A percentile compares a stretch with the other conserved stretches of the same genome.
Evolutionary conservation across 2,888 invertebrate genomes (phyloP).

Genomic region (Homarus gammarus): DNA sequence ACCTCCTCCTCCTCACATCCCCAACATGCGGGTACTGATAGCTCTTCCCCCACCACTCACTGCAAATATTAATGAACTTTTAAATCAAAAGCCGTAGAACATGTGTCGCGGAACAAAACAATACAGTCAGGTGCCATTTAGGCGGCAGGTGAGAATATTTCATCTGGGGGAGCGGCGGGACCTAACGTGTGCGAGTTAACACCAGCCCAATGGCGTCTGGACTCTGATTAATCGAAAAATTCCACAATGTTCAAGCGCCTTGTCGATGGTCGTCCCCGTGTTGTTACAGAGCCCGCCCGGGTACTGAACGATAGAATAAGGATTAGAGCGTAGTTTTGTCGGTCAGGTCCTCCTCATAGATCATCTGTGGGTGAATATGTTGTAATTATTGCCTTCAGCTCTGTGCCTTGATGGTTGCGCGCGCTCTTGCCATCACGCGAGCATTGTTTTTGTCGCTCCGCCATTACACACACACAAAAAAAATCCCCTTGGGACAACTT

Average conservation of each 20-base stretch:
- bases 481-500: not conserved
- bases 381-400: constrained; percentile 57
- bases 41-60: constrained; percentile 25
- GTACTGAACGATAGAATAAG: constrained; percentile 43
- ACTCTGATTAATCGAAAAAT: constrained; percentile 44
- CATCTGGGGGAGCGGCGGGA: constrained; percentile 20
- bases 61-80: constrained; percentile 45
- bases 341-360: constrained; percentile 43
- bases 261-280: constrained; percentile 12
- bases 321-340: constrained; percentile 36
- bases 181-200: constrained; percentile 46
- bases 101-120: constrained; percentile 50
- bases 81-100: constrained; percentile 37
- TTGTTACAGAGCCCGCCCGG: constrained; percentile 18
- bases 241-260: constrained; percentile 46
- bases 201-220: constrained; percentile 29
- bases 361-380: constrained; percentile 52
- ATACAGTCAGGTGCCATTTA: constrained; percentile 44
- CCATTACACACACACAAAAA: not conserved
- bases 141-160: constrained; percentile 44
- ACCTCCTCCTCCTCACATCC: constrained; percentile 4
- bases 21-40: constrained; percentile 29
- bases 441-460: constrained; percentile 34
- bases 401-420: constrained; percentile 49
- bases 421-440: constrained; percentile 46